A percentile compares a stretch with the other conserved stretches of the same genome.
These are phyloP conservation scores for Hypselothyrea guttata DNA, from an alignment of 2,888 invertebrate species.

Conservation along the genomic window DNA sequence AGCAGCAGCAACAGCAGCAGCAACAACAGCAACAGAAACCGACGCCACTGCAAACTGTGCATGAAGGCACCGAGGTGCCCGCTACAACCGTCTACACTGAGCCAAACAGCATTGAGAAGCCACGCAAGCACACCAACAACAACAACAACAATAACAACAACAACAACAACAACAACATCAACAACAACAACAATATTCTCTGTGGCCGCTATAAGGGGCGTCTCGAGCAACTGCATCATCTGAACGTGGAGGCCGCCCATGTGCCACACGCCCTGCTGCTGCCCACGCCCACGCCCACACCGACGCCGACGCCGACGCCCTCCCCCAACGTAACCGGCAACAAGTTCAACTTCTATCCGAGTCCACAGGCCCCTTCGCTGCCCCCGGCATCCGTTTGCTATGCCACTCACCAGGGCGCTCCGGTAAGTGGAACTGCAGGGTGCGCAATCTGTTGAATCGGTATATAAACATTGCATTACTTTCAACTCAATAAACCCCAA, in stretches of 20 bases:
- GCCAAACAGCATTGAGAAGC: conserved; percentile 3
- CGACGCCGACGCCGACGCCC: conserved; percentile 57
- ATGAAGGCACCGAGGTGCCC: too few relatives aligned
- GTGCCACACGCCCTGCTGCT: conserved; percentile 57
- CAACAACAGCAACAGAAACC: background rate
- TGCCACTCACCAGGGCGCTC: conserved; percentile 18
- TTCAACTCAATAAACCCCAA: too few relatives aligned
- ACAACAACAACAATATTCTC: too few relatives aligned
- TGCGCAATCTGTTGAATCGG: too few relatives aligned
- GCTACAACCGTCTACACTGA: too few relatives aligned
- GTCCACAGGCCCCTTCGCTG: conserved; percentile 25
- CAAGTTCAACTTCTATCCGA: conserved; percentile 49
- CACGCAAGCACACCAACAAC: background rate
- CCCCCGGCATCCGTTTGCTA: conserved; percentile 27
- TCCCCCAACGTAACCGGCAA: conserved; percentile 47
- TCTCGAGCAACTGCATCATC: conserved; percentile 40
- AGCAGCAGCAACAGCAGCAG: conserved; percentile 2
- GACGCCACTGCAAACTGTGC: too few relatives aligned
- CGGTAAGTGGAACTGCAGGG: conserved; percentile 14
- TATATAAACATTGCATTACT: background rate
- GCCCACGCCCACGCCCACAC: conserved; percentile 54
- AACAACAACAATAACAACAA: conserved; percentile 8
- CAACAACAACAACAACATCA: conserved; percentile 14
- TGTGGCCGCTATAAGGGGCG: conserved; percentile 36
- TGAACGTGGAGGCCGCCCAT: conserved; percentile 27